Conservation (phyloP, 2,797 vertebrate genomes). For the Enteromius radiatus region DNA sequence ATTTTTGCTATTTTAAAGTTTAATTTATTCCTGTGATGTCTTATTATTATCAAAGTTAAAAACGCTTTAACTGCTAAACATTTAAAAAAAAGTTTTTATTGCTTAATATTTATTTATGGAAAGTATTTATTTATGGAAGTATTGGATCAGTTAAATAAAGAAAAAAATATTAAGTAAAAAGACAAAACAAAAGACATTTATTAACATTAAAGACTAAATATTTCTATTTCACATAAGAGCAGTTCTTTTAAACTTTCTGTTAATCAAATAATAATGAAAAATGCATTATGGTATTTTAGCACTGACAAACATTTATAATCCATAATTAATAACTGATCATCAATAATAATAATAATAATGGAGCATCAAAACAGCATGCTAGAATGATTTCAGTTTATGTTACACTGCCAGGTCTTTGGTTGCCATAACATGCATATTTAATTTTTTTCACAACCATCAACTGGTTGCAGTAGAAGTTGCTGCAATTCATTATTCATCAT, state of each 20-base stretch:
- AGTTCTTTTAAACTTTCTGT: not conserved
- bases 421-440: not conserved
- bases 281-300: not conserved
- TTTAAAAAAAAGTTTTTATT: not conserved
- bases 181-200: not conserved
- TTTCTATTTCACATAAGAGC: not conserved
- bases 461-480: not conserved
- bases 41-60: not conserved
- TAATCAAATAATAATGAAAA: not conserved
- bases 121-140: not conserved
- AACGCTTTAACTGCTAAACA: not conserved
- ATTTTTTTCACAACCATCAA: not conserved
- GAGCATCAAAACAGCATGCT: not conserved
- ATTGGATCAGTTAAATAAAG: not conserved
- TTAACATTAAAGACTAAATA: not conserved
- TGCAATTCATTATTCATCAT: not conserved
- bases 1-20: no score
- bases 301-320: not conserved
- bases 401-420: not conserved
- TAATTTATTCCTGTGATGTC: not conserved
- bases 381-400: no score
- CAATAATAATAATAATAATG: not conserved
- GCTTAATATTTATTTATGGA: not conserved
- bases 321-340: not conserved
- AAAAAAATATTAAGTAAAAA: not conserved